Conservation (phyloP, 2,113 vertebrate genomes). For the Balaeniceps rex region DNA sequence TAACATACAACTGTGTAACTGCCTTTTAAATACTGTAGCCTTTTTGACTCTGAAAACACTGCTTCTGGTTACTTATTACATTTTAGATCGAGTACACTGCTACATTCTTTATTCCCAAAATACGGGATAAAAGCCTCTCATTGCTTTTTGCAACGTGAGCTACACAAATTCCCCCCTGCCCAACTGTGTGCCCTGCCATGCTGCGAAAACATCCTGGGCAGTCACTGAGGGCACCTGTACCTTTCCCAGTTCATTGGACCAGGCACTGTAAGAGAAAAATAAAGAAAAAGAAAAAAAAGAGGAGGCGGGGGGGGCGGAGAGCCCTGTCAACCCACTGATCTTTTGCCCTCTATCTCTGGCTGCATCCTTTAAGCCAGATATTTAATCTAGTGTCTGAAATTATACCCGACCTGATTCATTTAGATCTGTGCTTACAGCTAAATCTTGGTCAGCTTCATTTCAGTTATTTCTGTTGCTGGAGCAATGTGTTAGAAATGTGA, state of each 20-base stretch:
- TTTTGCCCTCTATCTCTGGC: background rate
- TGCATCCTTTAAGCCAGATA: background rate
- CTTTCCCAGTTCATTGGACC: background rate
- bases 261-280: background rate
- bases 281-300: background rate
- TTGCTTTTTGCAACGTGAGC: background rate
- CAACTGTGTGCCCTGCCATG: no score
- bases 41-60: background rate
- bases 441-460: background rate
- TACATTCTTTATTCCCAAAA: background rate
- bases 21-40: background rate
- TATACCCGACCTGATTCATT: background rate
- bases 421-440: background rate
- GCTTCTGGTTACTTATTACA: background rate
- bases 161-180: background rate
- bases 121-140: background rate
- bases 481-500: background rate
- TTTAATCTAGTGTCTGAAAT: background rate
- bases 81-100: background rate
- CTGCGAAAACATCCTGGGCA: background rate
- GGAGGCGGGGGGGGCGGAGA: background rate
- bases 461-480: background rate
- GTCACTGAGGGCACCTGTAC: background rate
- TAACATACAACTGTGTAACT: background rate
- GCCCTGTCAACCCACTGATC: background rate